These are phyloP conservation scores for Panthera tigris DNA, from an alignment of 2,113 vertebrate genomes.

Conservation along the genomic window DNA sequence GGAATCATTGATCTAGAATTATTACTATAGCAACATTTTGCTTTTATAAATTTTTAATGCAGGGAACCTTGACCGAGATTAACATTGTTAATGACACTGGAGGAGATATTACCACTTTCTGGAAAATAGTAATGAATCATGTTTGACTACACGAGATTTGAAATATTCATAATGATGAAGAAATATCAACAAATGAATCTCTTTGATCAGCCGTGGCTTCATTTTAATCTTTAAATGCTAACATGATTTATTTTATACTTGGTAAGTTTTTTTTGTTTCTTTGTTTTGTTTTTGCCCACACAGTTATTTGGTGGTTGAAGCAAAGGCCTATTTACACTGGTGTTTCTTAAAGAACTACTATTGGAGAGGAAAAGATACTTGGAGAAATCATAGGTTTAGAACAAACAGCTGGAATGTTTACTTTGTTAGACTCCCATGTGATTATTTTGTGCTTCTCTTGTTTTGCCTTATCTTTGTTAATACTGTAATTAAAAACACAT, in stretches of 20 bases:
- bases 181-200: conserved; percentile 64
- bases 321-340: conserved; percentile 45
- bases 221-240: conserved; percentile 66
- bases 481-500: conserved; percentile 76
- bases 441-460: conserved; percentile 59
- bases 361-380: conserved; percentile 34
- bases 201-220: conserved; percentile 52
- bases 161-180: conserved; percentile 54
- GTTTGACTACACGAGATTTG: conserved; percentile 53
- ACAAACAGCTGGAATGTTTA: conserved; percentile 50
- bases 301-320: conserved; percentile 52
- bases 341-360: conserved; percentile 40
- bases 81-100: conserved; percentile 51
- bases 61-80: conserved; percentile 50
- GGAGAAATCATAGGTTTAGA: conserved; percentile 34
- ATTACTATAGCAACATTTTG: conserved; percentile 7
- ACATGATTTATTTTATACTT: conserved; percentile 60
- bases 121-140: conserved; percentile 61
- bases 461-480: conserved; percentile 72
- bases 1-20: background rate
- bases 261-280: background rate
- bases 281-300: background rate
- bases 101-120: conserved; percentile 41
- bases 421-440: conserved; percentile 55
- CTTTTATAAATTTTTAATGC: conserved; percentile 57